Conservation (phyloP, 2,797 vertebrate species). For the Enteromius trimaculatus region DNA sequence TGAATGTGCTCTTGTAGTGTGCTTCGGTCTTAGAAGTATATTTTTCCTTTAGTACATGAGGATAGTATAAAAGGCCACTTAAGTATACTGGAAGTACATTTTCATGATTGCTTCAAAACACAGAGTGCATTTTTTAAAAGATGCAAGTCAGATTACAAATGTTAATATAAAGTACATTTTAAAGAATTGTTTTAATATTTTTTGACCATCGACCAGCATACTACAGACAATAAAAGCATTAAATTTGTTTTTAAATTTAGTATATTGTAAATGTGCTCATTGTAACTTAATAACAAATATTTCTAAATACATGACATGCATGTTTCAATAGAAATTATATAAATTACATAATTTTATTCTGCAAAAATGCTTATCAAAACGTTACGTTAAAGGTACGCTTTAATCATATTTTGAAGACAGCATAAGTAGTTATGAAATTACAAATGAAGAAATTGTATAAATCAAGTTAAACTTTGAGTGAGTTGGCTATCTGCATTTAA, state of each 20-base stretch:
- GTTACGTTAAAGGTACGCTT: neutral
- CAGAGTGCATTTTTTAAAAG: neutral
- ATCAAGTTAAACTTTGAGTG: neutral
- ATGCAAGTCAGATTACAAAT: neutral
- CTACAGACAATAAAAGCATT: neutral
- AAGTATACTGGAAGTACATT: neutral
- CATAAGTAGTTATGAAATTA: neutral
- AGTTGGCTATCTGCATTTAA: neutral
- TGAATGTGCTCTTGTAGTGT: neutral
- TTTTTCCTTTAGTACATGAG: neutral
- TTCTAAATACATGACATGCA: too few species aligned
- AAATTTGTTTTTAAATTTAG: neutral
- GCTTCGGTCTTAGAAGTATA: neutral
- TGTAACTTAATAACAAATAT: neutral
- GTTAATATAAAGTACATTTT: neutral
- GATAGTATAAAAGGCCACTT: neutral
- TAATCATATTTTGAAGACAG: neutral
- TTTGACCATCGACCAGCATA: neutral
- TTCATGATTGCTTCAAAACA: neutral
- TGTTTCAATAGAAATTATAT: neutral
- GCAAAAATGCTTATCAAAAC: neutral
- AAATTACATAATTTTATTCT: too few species aligned
- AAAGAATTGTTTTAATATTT: neutral
- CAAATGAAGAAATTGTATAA: neutral
- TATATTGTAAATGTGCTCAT: neutral